phyloP scores from a whole-genome alignment of 2,888 invertebrate genomes.

The Parnassius smintheus region DNA sequence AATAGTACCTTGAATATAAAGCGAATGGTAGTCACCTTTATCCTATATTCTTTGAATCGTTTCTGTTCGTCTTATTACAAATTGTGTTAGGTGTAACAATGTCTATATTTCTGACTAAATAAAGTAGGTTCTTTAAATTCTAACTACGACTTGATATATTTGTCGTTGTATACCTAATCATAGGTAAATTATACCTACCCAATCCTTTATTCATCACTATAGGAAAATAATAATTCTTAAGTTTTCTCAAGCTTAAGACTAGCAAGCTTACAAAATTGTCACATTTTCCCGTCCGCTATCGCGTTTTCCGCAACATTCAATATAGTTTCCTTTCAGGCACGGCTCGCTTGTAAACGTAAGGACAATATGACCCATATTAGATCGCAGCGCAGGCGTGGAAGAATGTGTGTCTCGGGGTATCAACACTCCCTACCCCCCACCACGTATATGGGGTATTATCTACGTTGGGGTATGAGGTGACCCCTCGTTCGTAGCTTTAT shows the following conservation, averaged over 20 bases:
- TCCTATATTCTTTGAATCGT: constrained; percentile 14
- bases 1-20: constrained; percentile 20
- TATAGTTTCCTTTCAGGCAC: constrained; percentile 26
- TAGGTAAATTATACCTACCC: too few relatives aligned
- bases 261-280: background rate
- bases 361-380: constrained; percentile 71
- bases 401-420: constrained; percentile 63
- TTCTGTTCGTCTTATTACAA: constrained; percentile 17
- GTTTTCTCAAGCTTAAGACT: too few relatives aligned
- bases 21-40: constrained; percentile 18
- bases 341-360: constrained; percentile 40
- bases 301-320: constrained; percentile 10
- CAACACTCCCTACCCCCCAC: constrained; percentile 34
- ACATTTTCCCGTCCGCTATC: constrained; percentile 6
- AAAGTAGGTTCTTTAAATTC: too few relatives aligned
- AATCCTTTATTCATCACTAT: too few relatives aligned
- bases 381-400: constrained; percentile 65
- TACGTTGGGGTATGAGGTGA: constrained; percentile 38
- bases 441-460: constrained; percentile 50
- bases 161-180: too few relatives aligned
- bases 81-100: constrained; percentile 10
- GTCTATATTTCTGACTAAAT: too few relatives aligned
- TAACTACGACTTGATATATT: too few relatives aligned
- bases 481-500: constrained; percentile 43
- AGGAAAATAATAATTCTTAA: too few relatives aligned